Conservation (phyloP, 2,888 invertebrate genomes). For the Hecatera dysodea region DNA sequence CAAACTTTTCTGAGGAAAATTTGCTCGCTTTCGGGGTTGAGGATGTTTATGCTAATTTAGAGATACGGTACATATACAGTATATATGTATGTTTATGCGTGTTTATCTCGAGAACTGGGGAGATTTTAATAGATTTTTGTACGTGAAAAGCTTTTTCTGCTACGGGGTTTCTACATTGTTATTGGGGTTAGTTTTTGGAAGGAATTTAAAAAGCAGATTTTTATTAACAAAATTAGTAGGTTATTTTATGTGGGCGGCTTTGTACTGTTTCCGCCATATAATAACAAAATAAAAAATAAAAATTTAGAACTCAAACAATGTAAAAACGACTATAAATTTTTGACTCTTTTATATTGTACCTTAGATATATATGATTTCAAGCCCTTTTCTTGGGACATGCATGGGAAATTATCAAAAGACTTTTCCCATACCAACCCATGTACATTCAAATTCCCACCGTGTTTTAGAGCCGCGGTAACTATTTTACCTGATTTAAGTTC, state of each 20-base stretch:
- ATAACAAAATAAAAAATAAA: neutral
- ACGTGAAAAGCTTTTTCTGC: conserved; percentile 5
- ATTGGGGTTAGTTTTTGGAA: conserved; percentile 11
- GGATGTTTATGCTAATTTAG: conserved; percentile 62
- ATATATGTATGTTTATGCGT: conserved; percentile 48
- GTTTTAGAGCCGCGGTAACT: too few species aligned
- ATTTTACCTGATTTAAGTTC: too few species aligned
- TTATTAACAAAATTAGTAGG: neutral
- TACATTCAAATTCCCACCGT: too few species aligned
- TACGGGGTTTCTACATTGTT: conserved; percentile 2
- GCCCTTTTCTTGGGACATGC: too few species aligned
- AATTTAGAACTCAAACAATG: too few species aligned
- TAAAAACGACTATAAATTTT: too few species aligned
- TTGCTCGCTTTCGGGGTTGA: conserved; percentile 42
- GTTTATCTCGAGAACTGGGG: conserved; percentile 54
- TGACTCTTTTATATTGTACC: too few species aligned
- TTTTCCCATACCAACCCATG: too few species aligned
- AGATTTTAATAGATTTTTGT: conserved; percentile 57
- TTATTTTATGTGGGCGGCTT: neutral
- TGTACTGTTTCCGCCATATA: neutral
- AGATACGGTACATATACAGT: conserved; percentile 32
- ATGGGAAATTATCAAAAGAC: too few species aligned
- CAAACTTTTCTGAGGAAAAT: conserved; percentile 64
- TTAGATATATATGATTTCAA: too few species aligned
- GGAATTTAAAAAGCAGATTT: neutral